These are phyloP conservation scores for Pseudolaguvia tuberculata DNA, from an alignment of 2,113 vertebrate genomes.

Conservation along the genomic window DNA sequence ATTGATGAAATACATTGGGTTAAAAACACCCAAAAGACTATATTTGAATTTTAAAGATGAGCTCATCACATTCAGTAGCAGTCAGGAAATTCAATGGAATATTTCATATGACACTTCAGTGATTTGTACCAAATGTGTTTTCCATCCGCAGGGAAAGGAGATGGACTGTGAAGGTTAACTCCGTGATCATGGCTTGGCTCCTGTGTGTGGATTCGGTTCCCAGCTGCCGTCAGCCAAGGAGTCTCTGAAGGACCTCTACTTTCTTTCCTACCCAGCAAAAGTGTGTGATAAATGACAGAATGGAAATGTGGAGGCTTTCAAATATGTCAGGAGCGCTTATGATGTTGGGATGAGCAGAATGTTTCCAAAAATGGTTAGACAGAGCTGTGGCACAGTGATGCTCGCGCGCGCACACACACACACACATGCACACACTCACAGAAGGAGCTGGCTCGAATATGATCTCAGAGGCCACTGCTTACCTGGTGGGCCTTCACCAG, in stretches of 20 bases:
- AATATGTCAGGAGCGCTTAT: conserved; percentile 20
- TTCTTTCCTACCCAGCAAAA: conserved; percentile 1
- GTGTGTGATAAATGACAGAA: conserved; percentile 30
- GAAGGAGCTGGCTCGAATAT: background rate
- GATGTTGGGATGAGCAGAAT: conserved; percentile 33
- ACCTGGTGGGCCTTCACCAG: conserved; percentile 23
- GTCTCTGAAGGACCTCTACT: background rate
- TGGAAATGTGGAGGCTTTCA: conserved; percentile 34
- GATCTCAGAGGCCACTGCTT: conserved; percentile 10
- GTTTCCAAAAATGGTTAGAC: conserved; percentile 48
- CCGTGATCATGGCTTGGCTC: background rate
- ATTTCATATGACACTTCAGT: background rate
- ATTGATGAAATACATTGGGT: too few relatives aligned
- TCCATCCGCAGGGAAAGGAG: background rate
- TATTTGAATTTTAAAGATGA: background rate
- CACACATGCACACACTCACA: background rate
- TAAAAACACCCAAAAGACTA: too few relatives aligned
- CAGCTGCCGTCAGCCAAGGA: background rate
- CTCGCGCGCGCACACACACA: background rate
- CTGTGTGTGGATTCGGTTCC: background rate
- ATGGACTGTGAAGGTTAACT: background rate
- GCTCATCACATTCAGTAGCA: background rate
- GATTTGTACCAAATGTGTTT: background rate
- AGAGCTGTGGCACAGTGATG: conserved; percentile 25
- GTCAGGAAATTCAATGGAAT: background rate